Evolutionary conservation across 2,888 invertebrate genomes (phyloP), one percentile per base, ranked within the genome.

Genomic region (Rosalia funebris): DNA sequence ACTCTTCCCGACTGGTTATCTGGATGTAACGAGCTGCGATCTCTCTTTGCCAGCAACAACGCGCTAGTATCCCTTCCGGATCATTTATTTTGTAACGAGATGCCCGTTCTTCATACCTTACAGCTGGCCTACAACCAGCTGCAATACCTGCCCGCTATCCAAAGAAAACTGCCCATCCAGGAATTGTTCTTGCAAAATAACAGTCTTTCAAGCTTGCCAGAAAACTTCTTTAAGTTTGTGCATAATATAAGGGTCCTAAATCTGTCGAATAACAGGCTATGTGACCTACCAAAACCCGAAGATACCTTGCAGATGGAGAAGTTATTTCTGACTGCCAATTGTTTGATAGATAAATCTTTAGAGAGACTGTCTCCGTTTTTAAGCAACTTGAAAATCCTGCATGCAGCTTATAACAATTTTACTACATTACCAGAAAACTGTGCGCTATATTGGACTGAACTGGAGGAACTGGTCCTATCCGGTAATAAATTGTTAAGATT

Each of bases 401-500:
- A 93, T 74, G 85, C 91, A 10, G 92, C 92, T 1, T 92, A 93
- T 72, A 94, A 93, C 74, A 89, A 90, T 65, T 82, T 93, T 32
- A 90, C 90, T 0, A 83, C 84, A 17, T 81, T 93, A 63, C 90
- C 92, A 0, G 91, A 91, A 71, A 88, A 88, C 65, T 91, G 91
- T 74, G 85, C 91, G 17, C 85, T 86, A 47, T 88, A 87, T 72
- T 93, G 93, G 93, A 84, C 86, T 0, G 89, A 91, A 68, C 84
- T 94, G 65, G 93, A 94, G 82, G 93, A 93, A 75, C 79, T 95
- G 25, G 89, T 93, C 1, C 75, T 94, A 44, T 93, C 93, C 1
- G 94, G 94, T 25, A 95, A 95, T 76, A 87, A 89, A 74, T 83
- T 95, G 52, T 85, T 89, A 31, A 87, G 86, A 73, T 83, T 94